Conservation (phyloP, 2,888 invertebrate genomes). For the Calameuta filiformis region DNA sequence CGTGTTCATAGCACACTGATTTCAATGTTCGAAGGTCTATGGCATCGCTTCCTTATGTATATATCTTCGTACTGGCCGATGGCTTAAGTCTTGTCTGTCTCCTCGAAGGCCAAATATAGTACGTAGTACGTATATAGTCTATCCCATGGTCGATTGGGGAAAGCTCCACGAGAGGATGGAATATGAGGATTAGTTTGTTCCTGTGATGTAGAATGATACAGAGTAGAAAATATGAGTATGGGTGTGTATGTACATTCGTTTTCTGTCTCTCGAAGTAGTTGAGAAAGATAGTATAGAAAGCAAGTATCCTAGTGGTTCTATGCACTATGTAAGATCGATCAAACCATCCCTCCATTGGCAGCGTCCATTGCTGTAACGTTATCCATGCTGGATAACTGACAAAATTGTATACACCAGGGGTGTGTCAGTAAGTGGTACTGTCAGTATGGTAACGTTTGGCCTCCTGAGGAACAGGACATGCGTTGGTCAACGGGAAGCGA, state of each 20-base stretch:
- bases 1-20: neutral
- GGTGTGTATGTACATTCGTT: neutral
- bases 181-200: neutral
- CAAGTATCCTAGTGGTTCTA: neutral
- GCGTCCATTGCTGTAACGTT: neutral
- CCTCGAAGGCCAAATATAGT: neutral
- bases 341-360: neutral
- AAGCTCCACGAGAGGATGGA: neutral
- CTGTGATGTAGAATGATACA: neutral
- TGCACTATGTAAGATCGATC: neutral
- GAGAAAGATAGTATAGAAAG: neutral
- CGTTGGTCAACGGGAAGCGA: neutral
- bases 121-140: neutral
- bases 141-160: neutral
- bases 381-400: neutral
- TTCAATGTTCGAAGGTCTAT: neutral
- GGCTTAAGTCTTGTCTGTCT: neutral
- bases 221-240: too few species aligned
- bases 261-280: neutral
- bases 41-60: neutral
- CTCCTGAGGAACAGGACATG: neutral
- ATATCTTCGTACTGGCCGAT: neutral
- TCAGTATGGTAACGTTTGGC: neutral
- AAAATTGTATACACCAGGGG: neutral
- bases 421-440: neutral